Percentiles rank a stretch among this genome's conserved stretches.
These are phyloP conservation scores for Myripristis jacobus DNA, from an alignment of 2,797 vertebrate genomes.

Conservation along the genomic window DNA sequence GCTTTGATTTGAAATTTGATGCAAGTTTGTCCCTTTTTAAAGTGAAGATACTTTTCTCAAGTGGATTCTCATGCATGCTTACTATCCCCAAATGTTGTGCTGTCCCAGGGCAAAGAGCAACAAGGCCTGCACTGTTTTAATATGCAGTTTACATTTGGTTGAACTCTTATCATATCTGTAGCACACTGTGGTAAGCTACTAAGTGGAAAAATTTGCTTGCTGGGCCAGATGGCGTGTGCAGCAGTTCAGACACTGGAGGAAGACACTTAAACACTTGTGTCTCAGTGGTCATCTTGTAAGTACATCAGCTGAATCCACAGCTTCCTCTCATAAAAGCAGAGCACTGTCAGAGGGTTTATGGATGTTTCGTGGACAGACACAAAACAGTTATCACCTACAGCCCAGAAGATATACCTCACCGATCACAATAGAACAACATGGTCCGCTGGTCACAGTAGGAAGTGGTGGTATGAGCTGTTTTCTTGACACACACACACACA, in stretches of 20 bases:
- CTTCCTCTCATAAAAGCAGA: constrained; percentile 19
- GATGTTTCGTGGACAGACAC: constrained; percentile 11
- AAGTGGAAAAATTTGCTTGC: constrained; percentile 36
- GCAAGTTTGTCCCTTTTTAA: too few species aligned
- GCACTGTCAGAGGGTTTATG: constrained; percentile 8
- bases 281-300: constrained; percentile 41
- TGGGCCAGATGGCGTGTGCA: constrained; percentile 37
- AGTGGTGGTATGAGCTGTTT: background rate
- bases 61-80: background rate
- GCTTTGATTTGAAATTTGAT: too few species aligned
- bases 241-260: background rate
- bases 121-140: background rate
- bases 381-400: background rate
- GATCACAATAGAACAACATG: background rate
- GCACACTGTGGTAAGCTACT: too few species aligned
- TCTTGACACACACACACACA: background rate
- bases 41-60: background rate
- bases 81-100: background rate
- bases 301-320: constrained; percentile 34
- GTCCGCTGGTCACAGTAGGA: constrained; percentile 8
- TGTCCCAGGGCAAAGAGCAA: background rate
- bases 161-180: background rate
- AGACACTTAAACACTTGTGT: constrained; percentile 17
- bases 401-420: constrained; percentile 20
- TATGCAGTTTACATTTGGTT: background rate